phyloP scores from a whole-genome alignment of 2,797 vertebrate species.

The Sphenodon punctatus region DNA sequence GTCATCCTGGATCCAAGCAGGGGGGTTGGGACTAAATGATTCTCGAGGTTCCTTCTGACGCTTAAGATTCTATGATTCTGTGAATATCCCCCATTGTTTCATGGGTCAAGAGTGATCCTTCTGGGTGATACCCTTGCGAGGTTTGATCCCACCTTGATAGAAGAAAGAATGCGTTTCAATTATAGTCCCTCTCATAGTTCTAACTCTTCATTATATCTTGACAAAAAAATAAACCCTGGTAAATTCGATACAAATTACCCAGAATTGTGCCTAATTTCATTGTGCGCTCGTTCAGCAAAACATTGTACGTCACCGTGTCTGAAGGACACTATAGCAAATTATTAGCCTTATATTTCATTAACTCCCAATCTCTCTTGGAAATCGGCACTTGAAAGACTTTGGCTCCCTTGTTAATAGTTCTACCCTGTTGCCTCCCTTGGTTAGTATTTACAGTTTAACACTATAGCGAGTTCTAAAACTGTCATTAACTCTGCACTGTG shows the following conservation, averaged over 20 bases:
- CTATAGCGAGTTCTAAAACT: constrained; percentile 26
- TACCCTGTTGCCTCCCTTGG: neutral
- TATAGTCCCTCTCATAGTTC: accelerated
- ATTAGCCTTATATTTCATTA: constrained; percentile 44
- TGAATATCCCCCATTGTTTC: too few relatives aligned
- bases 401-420: constrained; percentile 28
- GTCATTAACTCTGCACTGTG: constrained; percentile 21
- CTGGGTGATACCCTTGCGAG: too few relatives aligned
- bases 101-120: too few relatives aligned
- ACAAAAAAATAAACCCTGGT: neutral
- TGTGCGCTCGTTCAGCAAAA: neutral
- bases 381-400: constrained; percentile 22
- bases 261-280: accelerated
- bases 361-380: constrained; percentile 30
- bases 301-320: neutral
- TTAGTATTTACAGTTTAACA: neutral
- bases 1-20: too few relatives aligned
- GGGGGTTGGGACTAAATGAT: too few relatives aligned
- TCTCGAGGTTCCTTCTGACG: too few relatives aligned
- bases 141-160: neutral
- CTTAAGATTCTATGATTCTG: too few relatives aligned
- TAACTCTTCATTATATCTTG: neutral
- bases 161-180: neutral
- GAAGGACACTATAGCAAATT: constrained; percentile 27
- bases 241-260: neutral